Evolutionary conservation across 2,888 invertebrate species (phyloP), one percentile per base, ranked within the genome.

Genomic region (Mechanitis messenoides): DNA sequence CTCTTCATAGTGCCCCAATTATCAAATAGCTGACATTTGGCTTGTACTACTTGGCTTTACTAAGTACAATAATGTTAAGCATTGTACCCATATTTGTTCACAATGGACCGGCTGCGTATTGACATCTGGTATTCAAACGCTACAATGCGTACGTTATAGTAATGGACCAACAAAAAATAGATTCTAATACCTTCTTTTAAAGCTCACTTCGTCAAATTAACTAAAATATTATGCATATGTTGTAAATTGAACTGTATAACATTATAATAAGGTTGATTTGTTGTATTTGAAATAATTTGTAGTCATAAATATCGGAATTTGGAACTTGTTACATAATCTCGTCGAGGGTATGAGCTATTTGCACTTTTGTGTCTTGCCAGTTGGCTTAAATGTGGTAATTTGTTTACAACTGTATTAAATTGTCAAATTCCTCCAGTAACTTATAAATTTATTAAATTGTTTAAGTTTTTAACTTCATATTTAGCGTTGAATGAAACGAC

Each of bases 71-170:
- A 83, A 84, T 82, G 81, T 80, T 74, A 72, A 73, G 74, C 79
- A 81, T 87, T 88, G 85, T 87, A 79, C 78, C 80, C 82, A 78
- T 85, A 85, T 86, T 87, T 85, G 85, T 84, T 84, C 83, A 89
- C 89, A 89, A 89, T 85, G 71, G 83, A 69, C 77, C 78, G 71
- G 75, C 77, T 77, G 74, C 73, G 76, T 75, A 76, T 78, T 81
- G 81, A 87, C 89, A 89, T 88, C 87, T 85, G 84, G 79, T 79
- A 50, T 50, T 50, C 72, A 69, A 69, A 50, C 50, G 50, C 47
- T 47, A 47, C 47, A 47, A 47, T 47, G 47, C 50, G 50, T 68
- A 59, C 60, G 59, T 68, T 59, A 64, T 64, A 69, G 55, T 9
- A 11, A 31, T 50, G 11, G 9, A 31, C 5, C 50, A 50, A 31